phyloP scores from a whole-genome alignment of 2,113 vertebrate species.

The Epinephelus fuscoguttatus region DNA sequence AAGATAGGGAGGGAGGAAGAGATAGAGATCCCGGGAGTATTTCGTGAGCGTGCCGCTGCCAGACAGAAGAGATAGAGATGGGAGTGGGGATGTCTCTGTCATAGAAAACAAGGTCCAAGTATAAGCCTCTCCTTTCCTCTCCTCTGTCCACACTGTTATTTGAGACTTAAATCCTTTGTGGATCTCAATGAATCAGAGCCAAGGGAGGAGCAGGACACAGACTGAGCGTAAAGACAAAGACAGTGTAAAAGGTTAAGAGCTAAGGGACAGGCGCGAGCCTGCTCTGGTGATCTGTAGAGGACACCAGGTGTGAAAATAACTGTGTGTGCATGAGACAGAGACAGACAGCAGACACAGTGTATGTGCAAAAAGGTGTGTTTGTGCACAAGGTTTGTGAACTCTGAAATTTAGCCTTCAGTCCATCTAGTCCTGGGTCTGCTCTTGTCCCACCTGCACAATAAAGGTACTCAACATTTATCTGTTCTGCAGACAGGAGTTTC shows the following conservation, averaged over 20 bases:
- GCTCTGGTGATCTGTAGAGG: conserved; percentile 56
- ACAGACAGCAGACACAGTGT: conserved; percentile 18
- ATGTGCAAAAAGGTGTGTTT: too few relatives aligned
- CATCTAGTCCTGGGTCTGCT: conserved; percentile 62
- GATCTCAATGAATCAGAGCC: conserved; percentile 21
- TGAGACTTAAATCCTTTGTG: conserved; percentile 23
- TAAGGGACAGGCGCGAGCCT: conserved; percentile 19
- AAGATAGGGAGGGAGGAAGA: conserved; percentile 12
- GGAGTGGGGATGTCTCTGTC: conserved; percentile 44
- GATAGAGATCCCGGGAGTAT: conserved; percentile 41
- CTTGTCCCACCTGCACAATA: conserved; percentile 48
- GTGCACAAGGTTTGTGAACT: conserved; percentile 27
- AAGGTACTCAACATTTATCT: not conserved
- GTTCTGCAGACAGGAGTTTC: too few relatives aligned
- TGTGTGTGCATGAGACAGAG: conserved; percentile 29
- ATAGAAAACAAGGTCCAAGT: conserved; percentile 31
- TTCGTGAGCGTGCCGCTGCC: conserved; percentile 14
- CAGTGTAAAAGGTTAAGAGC: conserved; percentile 54
- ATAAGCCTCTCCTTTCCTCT: conserved; percentile 34
- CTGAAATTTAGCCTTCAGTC: conserved; percentile 52
- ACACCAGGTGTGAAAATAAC: conserved; percentile 43
- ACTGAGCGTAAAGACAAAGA: conserved; percentile 45
- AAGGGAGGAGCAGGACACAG: conserved; percentile 27
- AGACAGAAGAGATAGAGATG: conserved; percentile 46
- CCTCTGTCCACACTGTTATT: not conserved